Conservation (phyloP, 64 coral and sea anemone genomes). For the Acropora yongei region DNA sequence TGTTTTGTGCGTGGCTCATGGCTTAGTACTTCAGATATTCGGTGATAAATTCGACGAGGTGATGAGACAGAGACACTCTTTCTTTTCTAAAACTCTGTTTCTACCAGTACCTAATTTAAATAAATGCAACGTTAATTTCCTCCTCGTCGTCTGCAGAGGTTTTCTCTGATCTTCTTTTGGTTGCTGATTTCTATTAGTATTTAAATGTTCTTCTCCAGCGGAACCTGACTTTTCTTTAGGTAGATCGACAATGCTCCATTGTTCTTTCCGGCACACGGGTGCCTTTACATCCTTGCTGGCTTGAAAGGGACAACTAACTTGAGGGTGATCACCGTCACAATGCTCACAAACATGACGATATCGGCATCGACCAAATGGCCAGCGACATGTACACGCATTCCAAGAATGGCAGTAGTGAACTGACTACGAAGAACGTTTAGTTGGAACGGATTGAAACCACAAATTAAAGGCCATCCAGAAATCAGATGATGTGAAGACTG, state of each 20-base stretch:
- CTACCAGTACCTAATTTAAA: conserved; percentile 6
- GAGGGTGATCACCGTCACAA: neutral
- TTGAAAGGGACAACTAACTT: too few species aligned
- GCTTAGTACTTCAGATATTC: neutral
- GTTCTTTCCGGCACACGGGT: too few species aligned
- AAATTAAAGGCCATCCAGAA: neutral
- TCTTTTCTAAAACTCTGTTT: conserved; percentile 9
- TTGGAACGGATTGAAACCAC: too few species aligned
- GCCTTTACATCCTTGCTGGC: neutral
- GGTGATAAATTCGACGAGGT: neutral
- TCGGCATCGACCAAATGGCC: neutral
- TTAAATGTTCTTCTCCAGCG: neutral
- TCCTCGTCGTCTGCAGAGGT: neutral
- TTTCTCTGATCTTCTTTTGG: conserved; percentile 6
- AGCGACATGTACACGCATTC: neutral
- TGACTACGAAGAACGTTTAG: neutral
- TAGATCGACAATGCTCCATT: too few species aligned
- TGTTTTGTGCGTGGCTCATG: conserved; percentile 5
- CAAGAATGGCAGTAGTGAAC: neutral
- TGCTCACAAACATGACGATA: neutral
- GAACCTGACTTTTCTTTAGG: too few species aligned
- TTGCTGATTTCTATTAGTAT: conserved; percentile 3
- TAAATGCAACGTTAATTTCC: neutral
- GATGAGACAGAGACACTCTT: conserved; percentile 12
- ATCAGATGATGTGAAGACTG: neutral